These are phyloP conservation scores for Spilogale gracilis DNA, from an alignment of 2,113 vertebrate species.

Conservation along the genomic window DNA sequence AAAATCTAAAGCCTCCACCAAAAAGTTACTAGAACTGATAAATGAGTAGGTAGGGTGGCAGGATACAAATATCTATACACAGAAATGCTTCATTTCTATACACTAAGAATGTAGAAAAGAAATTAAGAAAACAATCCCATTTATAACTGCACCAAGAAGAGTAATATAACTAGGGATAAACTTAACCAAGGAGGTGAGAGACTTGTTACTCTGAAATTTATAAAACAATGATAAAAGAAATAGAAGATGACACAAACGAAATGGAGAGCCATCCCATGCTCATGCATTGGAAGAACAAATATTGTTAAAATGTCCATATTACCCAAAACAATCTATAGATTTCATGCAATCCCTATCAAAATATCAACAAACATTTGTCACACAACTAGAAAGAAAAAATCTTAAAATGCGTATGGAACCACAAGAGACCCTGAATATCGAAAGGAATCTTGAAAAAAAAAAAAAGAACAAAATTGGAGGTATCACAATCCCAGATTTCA, in stretches of 20 bases:
- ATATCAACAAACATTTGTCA: neutral
- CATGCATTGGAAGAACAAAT: neutral
- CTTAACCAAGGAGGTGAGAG: neutral
- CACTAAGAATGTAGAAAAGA: neutral
- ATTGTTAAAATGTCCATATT: neutral
- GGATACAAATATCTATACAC: neutral
- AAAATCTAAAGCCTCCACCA: neutral
- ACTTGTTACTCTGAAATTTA: neutral
- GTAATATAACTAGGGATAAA: neutral
- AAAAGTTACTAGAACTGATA: neutral
- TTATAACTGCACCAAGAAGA: neutral
- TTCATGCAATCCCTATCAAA: neutral
- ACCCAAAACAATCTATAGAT: neutral
- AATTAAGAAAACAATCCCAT: neutral
- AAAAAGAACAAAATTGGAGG: neutral
- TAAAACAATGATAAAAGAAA: neutral
- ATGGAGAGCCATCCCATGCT: neutral
- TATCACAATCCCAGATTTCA: neutral
- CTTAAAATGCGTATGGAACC: neutral
- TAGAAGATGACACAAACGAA: neutral
- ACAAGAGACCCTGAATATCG: neutral
- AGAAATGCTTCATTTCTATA: neutral
- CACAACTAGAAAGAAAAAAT: neutral
- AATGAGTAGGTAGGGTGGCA: neutral
- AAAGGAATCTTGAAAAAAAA: neutral